Conservation (phyloP, 2,797 vertebrate genomes). For the Crypturellus tataupa region DNA sequence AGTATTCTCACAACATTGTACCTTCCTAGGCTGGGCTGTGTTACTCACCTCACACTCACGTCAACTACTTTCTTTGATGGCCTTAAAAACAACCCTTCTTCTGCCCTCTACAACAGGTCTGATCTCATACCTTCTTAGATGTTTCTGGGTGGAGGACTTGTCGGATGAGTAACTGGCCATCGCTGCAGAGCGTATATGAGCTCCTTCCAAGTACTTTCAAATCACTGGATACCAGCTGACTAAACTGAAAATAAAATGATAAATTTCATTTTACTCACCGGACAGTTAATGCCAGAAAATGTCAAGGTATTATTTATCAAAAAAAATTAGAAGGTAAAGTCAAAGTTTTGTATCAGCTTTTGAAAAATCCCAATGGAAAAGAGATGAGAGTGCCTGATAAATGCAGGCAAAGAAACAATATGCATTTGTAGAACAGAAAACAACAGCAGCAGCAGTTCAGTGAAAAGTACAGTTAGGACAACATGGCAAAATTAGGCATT, state of each 20-base stretch:
- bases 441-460: background rate
- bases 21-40: background rate
- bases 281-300: background rate
- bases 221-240: constrained; percentile 90
- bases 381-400: fast-evolving
- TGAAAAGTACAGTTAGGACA: background rate
- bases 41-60: background rate
- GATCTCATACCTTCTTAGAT: constrained; percentile 90
- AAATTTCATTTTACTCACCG: background rate
- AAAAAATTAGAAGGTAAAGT: background rate
- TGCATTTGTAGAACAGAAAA: background rate
- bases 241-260: constrained; percentile 83
- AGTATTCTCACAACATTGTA: background rate
- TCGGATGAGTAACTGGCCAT: constrained; percentile 90
- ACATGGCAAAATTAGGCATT: background rate
- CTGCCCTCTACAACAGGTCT: background rate
- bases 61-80: background rate
- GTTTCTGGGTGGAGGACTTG: constrained; percentile 95
- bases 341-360: background rate
- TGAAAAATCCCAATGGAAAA: background rate
- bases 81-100: background rate
- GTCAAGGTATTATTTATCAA: background rate
- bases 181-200: constrained; percentile 91
- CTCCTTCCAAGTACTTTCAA: constrained; percentile 89
- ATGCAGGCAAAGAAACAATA: background rate